phyloP scores from a whole-genome alignment of 2,888 invertebrate species.

The Sericinus montela region DNA sequence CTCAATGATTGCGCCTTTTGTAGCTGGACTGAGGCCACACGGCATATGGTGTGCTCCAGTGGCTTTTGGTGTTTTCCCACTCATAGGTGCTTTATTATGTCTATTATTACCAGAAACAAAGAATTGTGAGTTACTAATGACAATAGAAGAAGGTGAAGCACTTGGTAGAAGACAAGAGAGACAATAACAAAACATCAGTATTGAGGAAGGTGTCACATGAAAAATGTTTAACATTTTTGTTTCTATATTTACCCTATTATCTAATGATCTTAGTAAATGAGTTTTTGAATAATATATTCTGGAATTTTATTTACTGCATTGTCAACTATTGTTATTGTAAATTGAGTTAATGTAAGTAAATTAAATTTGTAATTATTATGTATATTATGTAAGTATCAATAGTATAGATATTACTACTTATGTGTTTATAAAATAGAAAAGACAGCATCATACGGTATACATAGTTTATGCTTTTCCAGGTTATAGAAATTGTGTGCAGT shows the following conservation, averaged over 20 bases:
- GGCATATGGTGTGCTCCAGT: constrained; percentile 83
- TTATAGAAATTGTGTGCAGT: neutral
- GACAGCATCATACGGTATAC: no score
- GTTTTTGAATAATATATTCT: no score
- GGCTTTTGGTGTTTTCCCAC: constrained; percentile 83
- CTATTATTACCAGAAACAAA: constrained; percentile 88
- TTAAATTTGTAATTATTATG: no score
- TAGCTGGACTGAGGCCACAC: constrained; percentile 79
- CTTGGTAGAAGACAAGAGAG: constrained; percentile 31
- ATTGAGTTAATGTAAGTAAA: no score
- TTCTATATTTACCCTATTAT: neutral
- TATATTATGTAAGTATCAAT: no score
- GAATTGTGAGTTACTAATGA: constrained; percentile 85
- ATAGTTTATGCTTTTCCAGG: no score
- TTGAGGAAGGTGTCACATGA: constrained; percentile 6
- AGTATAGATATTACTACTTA: no score
- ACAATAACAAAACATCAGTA: constrained; percentile 5
- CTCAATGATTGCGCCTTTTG: constrained; percentile 89
- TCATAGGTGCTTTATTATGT: constrained; percentile 82
- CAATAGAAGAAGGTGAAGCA: constrained; percentile 86
- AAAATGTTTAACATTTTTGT: neutral
- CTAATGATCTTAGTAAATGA: no score
- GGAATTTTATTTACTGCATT: no score
- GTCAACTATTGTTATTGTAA: no score
- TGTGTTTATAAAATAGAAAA: no score